Evolutionary conservation across 2,113 vertebrate species (phyloP).

Genomic region (Daboia siamensis): DNA sequence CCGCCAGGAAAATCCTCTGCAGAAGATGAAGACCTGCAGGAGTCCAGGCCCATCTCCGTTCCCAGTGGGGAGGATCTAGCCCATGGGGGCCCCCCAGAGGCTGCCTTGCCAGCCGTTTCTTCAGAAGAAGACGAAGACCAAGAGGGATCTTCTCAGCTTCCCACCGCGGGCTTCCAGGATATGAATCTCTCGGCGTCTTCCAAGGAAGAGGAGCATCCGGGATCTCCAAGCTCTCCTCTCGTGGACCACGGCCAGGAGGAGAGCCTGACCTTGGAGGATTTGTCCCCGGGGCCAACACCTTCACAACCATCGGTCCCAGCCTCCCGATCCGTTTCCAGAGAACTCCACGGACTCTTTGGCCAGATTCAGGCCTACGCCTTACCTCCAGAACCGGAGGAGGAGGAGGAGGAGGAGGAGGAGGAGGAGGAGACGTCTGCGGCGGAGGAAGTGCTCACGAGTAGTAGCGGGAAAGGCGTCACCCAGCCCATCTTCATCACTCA

Average conservation of each 20-base stretch:
- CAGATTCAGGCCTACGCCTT: no score
- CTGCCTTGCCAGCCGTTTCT: accelerated
- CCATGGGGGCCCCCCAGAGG: background rate
- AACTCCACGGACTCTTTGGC: background rate
- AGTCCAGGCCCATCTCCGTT: background rate
- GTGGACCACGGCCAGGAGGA: background rate
- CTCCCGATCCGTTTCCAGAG: background rate
- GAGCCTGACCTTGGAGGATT: accelerated
- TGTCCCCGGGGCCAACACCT: accelerated
- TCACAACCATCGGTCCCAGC: accelerated
- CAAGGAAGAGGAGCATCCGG: background rate
- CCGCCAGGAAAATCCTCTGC: background rate
- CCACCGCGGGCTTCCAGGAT: background rate
- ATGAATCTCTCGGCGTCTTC: background rate
- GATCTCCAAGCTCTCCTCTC: background rate
- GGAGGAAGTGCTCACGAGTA: background rate
- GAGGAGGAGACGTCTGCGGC: background rate
- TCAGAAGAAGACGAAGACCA: background rate
- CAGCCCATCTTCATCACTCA: slow-evolving; percentile 79
- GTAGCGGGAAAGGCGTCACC: accelerated
- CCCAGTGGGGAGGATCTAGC: background rate
- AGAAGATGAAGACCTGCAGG: background rate
- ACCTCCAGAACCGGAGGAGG: accelerated
- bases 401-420: accelerated
- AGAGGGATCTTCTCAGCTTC: background rate